phyloP scores from a whole-genome alignment of 1,140 invertebrate species.

The Triops longicaudatus region DNA sequence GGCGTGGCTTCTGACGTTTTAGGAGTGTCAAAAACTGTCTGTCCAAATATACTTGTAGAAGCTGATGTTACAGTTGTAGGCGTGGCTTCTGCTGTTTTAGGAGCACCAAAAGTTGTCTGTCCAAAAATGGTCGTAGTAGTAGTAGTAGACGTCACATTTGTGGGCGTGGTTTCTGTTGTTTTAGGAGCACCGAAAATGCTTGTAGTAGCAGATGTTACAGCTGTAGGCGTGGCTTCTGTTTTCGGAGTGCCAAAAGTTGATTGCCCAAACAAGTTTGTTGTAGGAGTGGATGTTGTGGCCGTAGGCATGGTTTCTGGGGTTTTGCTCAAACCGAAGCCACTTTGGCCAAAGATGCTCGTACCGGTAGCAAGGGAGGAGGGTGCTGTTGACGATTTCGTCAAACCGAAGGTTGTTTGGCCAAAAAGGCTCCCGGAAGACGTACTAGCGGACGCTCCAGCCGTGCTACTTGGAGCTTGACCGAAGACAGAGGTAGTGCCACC shows the following conservation, averaged over 20 bases:
- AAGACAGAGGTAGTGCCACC: neutral
- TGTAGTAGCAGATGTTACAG: neutral
- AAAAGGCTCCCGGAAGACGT: neutral
- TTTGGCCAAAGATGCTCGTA: neutral
- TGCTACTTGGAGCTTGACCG: neutral
- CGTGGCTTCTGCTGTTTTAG: neutral
- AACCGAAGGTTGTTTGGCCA: neutral
- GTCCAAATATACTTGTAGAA: neutral
- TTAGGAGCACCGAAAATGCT: neutral
- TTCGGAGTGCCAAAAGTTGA: neutral
- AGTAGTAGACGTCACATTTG: neutral
- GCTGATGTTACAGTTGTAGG: neutral
- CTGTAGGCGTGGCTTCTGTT: neutral
- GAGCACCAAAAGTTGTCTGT: neutral
- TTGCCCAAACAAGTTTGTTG: slow-evolving; percentile 17
- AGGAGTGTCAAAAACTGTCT: neutral
- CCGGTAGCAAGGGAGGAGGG: neutral
- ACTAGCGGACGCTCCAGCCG: neutral
- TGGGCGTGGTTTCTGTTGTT: neutral
- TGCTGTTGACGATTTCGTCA: neutral
- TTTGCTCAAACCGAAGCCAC: neutral
- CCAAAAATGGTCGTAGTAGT: neutral
- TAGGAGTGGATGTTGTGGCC: neutral
- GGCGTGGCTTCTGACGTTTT: neutral
- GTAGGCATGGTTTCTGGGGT: neutral